Base-by-base conservation (phyloP, 2,113 vertebrate genomes). In the Telmatochromis sp. region DNA sequence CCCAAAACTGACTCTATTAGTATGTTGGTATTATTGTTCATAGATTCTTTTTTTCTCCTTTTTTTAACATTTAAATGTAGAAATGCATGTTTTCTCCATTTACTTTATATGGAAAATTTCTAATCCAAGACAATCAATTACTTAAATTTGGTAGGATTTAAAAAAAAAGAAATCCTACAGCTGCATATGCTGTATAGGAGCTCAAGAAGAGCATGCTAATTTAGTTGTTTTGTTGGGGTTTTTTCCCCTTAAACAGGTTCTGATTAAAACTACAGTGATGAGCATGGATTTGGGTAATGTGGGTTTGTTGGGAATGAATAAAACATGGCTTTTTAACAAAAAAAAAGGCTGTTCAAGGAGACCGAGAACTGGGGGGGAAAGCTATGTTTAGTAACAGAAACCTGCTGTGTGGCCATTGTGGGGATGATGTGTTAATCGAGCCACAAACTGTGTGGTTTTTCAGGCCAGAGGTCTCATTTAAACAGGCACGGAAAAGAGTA, bases 351-450 rank as follows among this genome's bases (percentile, higher is more conserved):
- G 84, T 86, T 91, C n/a, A 54, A 85, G 71, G 71, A 75, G 71
- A 75, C 71, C 23, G 0, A 73, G 86, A 71, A 82, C 81, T 57
- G 82, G 40, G 84, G 82, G 85, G 78, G 31, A 37, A 65, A 83
- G 79, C 53, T 47, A 80, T 84, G 91, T 94, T 95, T 93, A 90
- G 94, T 92, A 96, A 96, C 90, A 90, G 86, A 94, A 95, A 90
- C 94, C 94, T 92, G 91, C 94, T 95, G 95, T 87, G 93, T 92
- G 92, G 93, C 92, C 87, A 92, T 94, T 95, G 95, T 95, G 91
- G 92, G 93, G 89, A 90, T 94, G 93, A 94, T 94, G 96, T 96
- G 95, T 95, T 96, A 96, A 96, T 96, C 89, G 90, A 95, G 93
- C 90, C 91, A 93, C 95, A 94, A 94, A 94, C 95, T 89, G 93